phyloP scores from a whole-genome alignment of 2,113 vertebrate species.

The Odocoileus hemionus region DNA sequence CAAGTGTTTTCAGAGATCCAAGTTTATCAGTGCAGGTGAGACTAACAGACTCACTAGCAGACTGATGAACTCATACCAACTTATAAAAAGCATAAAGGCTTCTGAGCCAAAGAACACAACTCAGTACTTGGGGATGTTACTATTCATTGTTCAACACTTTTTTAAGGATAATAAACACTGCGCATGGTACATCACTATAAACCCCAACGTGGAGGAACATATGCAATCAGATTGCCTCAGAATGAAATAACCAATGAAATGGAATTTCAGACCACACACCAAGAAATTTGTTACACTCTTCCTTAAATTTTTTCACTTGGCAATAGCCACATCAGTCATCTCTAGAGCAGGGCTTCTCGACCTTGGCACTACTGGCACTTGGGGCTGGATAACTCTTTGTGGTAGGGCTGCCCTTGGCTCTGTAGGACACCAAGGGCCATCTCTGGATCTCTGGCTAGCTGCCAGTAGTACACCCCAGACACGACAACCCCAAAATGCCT shows the following conservation, averaged over 20 bases:
- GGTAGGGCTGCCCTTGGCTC: not conserved
- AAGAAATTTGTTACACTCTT: not conserved
- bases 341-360: not conserved
- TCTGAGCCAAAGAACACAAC: not conserved
- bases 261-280: not conserved
- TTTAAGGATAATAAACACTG: not conserved
- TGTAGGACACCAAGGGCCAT: accelerated
- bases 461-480: accelerated
- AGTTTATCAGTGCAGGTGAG: not conserved
- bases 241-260: not conserved
- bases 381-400: too few species aligned
- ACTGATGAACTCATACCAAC: not conserved
- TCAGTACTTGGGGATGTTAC: too few species aligned
- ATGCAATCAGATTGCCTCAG: accelerated
- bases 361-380: not conserved
- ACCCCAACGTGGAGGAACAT: accelerated
- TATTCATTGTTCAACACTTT: not conserved
- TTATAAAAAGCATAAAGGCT: not conserved
- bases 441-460: not conserved
- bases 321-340: too few species aligned
- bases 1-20: not conserved
- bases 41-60: not conserved
- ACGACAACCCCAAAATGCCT: not conserved
- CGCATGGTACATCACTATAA: accelerated
- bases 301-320: not conserved